phyloP scores from a whole-genome alignment of 2,113 vertebrate species.

The Sprattus sprattus region DNA sequence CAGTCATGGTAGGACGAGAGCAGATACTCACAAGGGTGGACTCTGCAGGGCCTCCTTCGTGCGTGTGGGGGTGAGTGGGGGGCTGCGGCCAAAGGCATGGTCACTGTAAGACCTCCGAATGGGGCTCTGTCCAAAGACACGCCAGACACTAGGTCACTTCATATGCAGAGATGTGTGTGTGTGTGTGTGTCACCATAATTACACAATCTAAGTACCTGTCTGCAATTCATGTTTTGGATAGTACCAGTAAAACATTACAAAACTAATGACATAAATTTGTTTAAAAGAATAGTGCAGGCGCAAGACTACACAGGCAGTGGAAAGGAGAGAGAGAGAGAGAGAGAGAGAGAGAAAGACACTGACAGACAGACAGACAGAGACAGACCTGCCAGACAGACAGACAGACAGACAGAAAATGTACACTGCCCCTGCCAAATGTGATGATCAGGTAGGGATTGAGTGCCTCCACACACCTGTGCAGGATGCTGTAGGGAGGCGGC shows the following conservation, averaged over 20 bases:
- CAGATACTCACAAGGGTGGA: slow-evolving; percentile 55
- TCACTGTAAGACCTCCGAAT: slow-evolving; percentile 66
- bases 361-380: too few species aligned
- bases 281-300: too few species aligned
- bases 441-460: neutral
- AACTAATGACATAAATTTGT: too few species aligned
- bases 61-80: slow-evolving; percentile 49
- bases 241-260: too few species aligned
- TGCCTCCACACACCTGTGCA: slow-evolving; percentile 38
- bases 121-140: slow-evolving; percentile 50
- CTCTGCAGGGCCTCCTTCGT: slow-evolving; percentile 43
- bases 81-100: slow-evolving; percentile 57
- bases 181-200: neutral
- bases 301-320: too few species aligned
- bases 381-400: too few species aligned
- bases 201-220: neutral
- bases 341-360: too few species aligned
- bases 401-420: too few species aligned
- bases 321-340: too few species aligned
- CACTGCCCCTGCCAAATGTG: too few species aligned
- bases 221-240: neutral
- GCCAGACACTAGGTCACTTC: neutral
- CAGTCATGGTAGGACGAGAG: too few species aligned
- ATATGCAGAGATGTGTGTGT: neutral
- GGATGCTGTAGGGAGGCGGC: slow-evolving; percentile 21